Percentiles rank a stretch among this genome's conserved stretches.
Evolutionary conservation across 2,113 vertebrate species (phyloP).

Genomic region (Riparia riparia): DNA sequence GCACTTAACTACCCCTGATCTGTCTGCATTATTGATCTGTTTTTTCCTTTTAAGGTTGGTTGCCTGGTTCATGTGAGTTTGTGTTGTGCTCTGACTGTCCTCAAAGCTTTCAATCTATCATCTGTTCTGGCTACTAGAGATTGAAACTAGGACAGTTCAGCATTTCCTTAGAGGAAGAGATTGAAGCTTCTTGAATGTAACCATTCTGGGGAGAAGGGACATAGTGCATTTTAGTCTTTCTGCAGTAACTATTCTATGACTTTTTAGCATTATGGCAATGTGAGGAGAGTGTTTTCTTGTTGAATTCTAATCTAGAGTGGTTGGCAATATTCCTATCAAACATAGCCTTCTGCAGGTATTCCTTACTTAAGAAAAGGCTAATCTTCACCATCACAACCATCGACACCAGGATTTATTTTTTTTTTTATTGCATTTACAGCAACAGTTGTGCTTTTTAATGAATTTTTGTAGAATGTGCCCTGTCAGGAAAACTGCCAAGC

Average conservation of each 20-base stretch:
- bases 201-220: not conserved
- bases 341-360: not conserved
- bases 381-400: not conserved
- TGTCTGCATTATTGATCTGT: conserved; percentile 3
- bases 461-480: not conserved
- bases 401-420: not conserved
- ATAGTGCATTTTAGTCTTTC: not conserved
- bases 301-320: not conserved
- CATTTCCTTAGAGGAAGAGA: not conserved
- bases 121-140: not conserved
- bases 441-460: not conserved
- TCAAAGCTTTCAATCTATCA: not conserved
- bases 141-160: not conserved
- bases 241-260: not conserved
- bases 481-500: not conserved
- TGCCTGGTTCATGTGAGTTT: conserved; percentile 16
- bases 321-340: not conserved
- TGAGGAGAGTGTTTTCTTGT: not conserved
- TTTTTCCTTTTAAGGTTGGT: conserved; percentile 25
- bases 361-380: not conserved
- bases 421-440: not conserved
- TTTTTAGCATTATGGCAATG: not conserved
- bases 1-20: conserved; percentile 3
- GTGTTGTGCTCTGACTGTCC: not conserved
- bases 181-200: not conserved